Base-by-base conservation (phyloP, 1,140 invertebrate genomes). In the Euglossa dilemma region DNA sequence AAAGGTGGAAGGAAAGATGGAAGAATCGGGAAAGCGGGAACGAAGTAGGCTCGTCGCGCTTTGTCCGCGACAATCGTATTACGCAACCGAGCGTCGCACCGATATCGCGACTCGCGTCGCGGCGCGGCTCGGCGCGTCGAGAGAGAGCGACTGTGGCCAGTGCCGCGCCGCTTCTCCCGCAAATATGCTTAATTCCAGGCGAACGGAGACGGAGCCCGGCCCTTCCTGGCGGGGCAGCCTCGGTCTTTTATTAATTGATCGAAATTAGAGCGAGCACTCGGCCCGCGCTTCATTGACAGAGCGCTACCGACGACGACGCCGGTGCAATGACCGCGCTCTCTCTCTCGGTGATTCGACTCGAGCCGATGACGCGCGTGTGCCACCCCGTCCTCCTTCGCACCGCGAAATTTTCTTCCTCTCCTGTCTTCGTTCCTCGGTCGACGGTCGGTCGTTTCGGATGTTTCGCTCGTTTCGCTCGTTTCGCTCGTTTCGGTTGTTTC, bases 311-410 rank as follows among this genome's bases (percentile, higher is more conserved):
- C 87, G 36, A 36, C 36, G 36, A 36, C 36, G 36, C 36, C 36
- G 64, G 91, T 91, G 89, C 91, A 91, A 91, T 89, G 91, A 91
- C 90, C 91, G 84, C 69, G 23, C 80, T 84, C n/a, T n/a, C n/a
- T n/a, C n/a, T n/a, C n/a, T n/a, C 80, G 87, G 77, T 84, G 85
- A 89, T 89, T 89, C 88, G 87, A 89, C 71, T 85, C 36, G 67
- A 63, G 54, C 85, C 88, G 87, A 89, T 89, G 87, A 89, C 87
- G 80, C 86, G 80, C n/a, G n/a, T n/a, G 25, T 28, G 61, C 72
- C 73, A 71, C 71, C 78, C 85, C 50, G 72, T 70, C 36, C 36
- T 36, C 36, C 36, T 36, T 36, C 74, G 64, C 61, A 70, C 78
- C 66, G 73, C 77, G 61, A 82, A 88, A 85, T 85, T 85, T 87